Conservation (phyloP, 2,797 vertebrate genomes). For the Eidolon dupreanum region DNA sequence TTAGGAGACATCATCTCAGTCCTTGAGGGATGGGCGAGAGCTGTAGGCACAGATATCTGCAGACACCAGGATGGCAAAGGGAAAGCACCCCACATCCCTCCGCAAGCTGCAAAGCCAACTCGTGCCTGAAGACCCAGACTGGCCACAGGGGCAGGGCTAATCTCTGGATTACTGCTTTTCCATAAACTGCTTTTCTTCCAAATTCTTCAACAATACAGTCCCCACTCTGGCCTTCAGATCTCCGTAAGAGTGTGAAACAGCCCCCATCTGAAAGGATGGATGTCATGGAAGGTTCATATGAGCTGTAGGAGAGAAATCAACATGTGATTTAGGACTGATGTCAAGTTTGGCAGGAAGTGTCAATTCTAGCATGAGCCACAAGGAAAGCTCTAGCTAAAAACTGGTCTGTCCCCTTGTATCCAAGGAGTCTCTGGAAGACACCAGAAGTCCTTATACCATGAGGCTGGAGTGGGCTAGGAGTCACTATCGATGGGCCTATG, state of each 20-base stretch:
- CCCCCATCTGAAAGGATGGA: neutral
- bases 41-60: rapidly evolving
- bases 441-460: rapidly evolving
- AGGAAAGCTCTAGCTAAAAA: neutral
- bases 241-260: neutral
- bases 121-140: neutral
- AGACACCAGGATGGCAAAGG: too few relatives aligned
- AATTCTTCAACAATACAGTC: neutral
- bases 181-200: neutral
- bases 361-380: neutral
- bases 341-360: too few relatives aligned
- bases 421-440: neutral
- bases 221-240: neutral
- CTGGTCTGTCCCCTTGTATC: neutral
- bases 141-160: neutral
- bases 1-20: neutral
- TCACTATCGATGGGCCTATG: rapidly evolving
- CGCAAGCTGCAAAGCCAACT: neutral
- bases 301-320: neutral
- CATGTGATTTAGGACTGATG: too few relatives aligned
- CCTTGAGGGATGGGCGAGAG: neutral
- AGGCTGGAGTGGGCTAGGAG: neutral
- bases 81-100: rapidly evolving
- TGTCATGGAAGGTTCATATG: neutral
- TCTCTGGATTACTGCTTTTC: neutral